A percentile compares a stretch with the other conserved stretches of the same genome.
These are phyloP conservation scores for Solenodon paradoxus DNA, from an alignment of 2,113 vertebrate genomes.

Conservation along the genomic window DNA sequence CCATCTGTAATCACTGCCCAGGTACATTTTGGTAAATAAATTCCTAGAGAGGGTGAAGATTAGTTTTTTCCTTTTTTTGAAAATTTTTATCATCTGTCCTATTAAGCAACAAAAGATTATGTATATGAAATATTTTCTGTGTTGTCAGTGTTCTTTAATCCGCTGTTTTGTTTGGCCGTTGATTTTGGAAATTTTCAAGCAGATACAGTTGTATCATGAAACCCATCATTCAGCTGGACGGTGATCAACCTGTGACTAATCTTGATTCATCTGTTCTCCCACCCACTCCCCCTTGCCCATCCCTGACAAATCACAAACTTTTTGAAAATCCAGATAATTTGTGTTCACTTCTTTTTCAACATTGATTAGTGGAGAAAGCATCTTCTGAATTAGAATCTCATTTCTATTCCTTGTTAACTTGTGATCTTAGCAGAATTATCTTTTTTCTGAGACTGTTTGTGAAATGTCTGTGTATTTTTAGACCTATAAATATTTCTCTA, in stretches of 20 bases:
- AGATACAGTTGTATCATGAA: neutral
- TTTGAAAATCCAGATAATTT: neutral
- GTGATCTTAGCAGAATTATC: slow-evolving; percentile 14
- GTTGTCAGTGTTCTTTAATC: neutral
- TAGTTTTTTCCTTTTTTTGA: neutral
- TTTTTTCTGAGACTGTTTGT: neutral
- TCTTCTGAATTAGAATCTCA: neutral
- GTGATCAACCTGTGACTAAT: neutral
- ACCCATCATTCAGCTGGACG: neutral
- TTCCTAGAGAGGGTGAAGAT: neutral
- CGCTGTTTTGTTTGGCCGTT: neutral
- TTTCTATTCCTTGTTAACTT: neutral
- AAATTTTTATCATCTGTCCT: slow-evolving; percentile 28
- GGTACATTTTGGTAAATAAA: neutral
- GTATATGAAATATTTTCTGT: neutral
- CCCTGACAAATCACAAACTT: neutral
- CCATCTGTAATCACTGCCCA: neutral
- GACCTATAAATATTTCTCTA: neutral
- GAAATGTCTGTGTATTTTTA: neutral
- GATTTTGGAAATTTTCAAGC: slow-evolving; percentile 6
- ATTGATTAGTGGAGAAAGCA: neutral
- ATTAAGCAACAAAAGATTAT: neutral
- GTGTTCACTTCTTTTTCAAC: neutral
- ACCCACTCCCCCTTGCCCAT: neutral
- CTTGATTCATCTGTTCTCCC: neutral